These are phyloP conservation scores for Brachionus asplanchnoidis DNA, from an alignment of 1,140 invertebrate genomes.

Conservation along the genomic window DNA sequence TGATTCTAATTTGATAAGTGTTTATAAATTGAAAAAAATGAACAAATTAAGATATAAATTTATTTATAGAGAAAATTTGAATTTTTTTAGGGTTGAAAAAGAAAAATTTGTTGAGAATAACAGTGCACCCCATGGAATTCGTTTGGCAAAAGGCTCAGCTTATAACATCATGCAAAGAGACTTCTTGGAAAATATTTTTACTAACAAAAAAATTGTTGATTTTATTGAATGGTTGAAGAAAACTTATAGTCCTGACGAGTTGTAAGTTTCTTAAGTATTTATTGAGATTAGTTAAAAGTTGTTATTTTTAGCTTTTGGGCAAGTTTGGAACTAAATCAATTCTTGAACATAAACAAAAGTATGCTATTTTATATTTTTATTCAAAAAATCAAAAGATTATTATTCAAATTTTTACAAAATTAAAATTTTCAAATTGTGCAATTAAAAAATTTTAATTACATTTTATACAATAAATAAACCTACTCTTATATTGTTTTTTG, in stretches of 20 bases:
- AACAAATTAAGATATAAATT: not conserved
- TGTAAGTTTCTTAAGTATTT: not conserved
- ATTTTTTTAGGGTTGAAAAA: not conserved
- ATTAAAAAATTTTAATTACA: no score
- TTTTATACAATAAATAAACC: no score
- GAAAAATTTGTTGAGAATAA: not conserved
- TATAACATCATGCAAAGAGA: conserved; percentile 49
- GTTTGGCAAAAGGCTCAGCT: conserved; percentile 47
- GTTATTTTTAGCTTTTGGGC: not conserved
- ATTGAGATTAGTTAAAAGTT: not conserved
- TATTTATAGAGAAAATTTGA: conserved; percentile 39
- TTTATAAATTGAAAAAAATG: conserved; percentile 8
- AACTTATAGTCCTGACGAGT: conserved; percentile 50
- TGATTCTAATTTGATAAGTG: conserved; percentile 45
- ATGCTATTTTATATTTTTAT: not conserved
- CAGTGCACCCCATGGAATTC: conserved; percentile 38
- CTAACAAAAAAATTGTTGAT: conserved; percentile 47
- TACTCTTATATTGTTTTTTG: no score
- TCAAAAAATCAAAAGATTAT: no score
- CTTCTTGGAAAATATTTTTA: conserved; percentile 49
- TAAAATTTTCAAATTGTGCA: no score
- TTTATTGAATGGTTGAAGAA: conserved; percentile 47
- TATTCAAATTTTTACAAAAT: no score
- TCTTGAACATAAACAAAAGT: not conserved
- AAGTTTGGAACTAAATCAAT: not conserved